Percentiles rank a stretch among this genome's conserved stretches.
These are phyloP conservation scores for Megaceryle maxima DNA, from an alignment of 2,113 vertebrate species.

Conservation along the genomic window DNA sequence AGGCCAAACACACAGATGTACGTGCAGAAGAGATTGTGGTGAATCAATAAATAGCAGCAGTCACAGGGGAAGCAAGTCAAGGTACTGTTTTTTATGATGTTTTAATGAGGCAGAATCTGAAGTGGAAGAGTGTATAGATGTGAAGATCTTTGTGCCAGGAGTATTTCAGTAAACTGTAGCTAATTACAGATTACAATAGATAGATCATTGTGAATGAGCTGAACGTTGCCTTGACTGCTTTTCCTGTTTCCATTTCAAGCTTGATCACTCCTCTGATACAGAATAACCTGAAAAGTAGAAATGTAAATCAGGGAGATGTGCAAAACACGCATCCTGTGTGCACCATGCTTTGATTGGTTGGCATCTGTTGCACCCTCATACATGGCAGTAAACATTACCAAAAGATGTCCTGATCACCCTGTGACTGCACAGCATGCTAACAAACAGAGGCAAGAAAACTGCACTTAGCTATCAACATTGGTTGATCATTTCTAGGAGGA, in stretches of 20 bases:
- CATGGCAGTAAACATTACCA: background rate
- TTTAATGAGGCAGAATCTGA: background rate
- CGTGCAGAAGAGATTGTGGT: background rate
- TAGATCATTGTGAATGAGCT: background rate
- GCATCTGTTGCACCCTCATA: background rate
- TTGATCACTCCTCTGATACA: background rate
- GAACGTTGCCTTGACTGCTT: background rate
- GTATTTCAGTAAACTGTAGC: background rate
- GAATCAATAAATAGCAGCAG: background rate
- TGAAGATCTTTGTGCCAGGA: background rate
- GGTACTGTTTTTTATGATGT: background rate
- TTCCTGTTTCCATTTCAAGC: background rate
- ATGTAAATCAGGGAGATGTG: background rate
- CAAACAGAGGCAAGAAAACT: background rate
- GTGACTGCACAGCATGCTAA: background rate
- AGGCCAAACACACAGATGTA: background rate
- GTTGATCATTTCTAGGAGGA: too few species aligned
- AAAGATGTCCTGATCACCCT: background rate
- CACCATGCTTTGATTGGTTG: background rate
- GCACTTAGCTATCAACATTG: too few species aligned
- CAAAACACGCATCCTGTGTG: background rate
- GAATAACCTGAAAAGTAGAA: background rate
- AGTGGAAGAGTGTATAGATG: background rate
- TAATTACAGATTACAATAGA: background rate
- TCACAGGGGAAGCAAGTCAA: background rate